Conservation (phyloP, 2,113 vertebrate species). For the Catharus minimus region DNA sequence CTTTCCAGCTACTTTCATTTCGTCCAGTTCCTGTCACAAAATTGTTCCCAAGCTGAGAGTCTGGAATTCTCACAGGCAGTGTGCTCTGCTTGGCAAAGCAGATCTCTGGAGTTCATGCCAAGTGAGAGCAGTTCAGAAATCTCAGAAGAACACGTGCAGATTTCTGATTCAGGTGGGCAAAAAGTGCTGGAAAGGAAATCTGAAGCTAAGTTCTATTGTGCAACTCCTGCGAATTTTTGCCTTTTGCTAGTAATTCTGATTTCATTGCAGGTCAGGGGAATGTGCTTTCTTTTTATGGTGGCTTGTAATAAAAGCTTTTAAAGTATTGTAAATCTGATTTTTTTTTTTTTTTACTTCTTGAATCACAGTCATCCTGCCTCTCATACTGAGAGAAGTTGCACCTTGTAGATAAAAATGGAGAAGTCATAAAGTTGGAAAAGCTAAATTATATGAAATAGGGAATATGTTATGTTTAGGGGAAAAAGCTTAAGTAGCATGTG, state of each 20-base stretch:
- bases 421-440: neutral
- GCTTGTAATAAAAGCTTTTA: neutral
- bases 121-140: neutral
- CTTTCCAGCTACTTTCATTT: neutral
- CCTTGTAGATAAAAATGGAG: neutral
- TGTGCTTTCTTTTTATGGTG: neutral
- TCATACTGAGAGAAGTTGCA: neutral
- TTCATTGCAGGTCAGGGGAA: neutral
- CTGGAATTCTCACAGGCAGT: neutral
- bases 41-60: neutral
- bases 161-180: slow-evolving; percentile 11
- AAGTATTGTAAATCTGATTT: neutral
- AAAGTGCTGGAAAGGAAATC: neutral
- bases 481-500: neutral
- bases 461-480: neutral
- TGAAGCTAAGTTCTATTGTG: neutral
- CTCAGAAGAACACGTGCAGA: neutral
- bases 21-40: neutral
- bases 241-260: neutral
- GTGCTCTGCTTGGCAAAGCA: neutral
- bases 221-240: neutral
- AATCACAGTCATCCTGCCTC: neutral
- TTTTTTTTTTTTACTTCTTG: neutral
- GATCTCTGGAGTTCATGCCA: fast-evolving
- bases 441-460: neutral